Evolutionary conservation across 2,888 invertebrate genomes (phyloP), one percentile per base, ranked within the genome.

Genomic region (Leptothorax acervorum): DNA sequence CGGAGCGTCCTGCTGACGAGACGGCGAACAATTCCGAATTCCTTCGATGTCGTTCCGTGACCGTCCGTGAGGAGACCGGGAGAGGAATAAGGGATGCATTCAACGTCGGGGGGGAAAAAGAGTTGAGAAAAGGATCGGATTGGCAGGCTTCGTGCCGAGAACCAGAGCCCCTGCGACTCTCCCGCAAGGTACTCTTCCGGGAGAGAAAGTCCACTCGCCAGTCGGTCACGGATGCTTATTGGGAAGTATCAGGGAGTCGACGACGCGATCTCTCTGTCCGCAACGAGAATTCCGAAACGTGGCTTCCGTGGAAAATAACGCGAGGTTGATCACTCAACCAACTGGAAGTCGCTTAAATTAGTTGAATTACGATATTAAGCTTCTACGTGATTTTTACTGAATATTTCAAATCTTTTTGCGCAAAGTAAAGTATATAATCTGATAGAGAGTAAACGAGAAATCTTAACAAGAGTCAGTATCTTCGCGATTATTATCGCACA

Each of bases 1-100:
- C 76, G 73, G 63, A 85, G 84, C 89, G 89, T 89, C 89, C 82
- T 86, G 89, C 89, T 86, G 89, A 89, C 88, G 85, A 89, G 84
- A 89, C 78, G 85, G 84, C 82, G 82, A 90, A 87, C 89, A 86
- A 90, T 91, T 87, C 82, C 65, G 70, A 78, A 68, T 84, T 81
- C 82, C 82, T 66, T 31, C 68, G 51, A 63, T 66, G 86, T 83
- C 82, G 70, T 66, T 62, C 82, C 84, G 84, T 79, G 73, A 78
- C 5, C 12, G 83, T 83, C 79, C 87, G 87, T 83, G 85, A 81
- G 79, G 63, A 62, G 79, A 68, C 23, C 39, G 23, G 48, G 66
- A 15, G 12, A 39, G 60, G 79, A 70, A 81, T 81, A 81, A 81
- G 79, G 60, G 82, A 86, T 85, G 85, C 76, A 82, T 83, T 74